Evolutionary conservation across 1,140 invertebrate genomes (phyloP), one percentile per base, ranked within the genome.

Genomic region (Holotrichia oblita): DNA sequence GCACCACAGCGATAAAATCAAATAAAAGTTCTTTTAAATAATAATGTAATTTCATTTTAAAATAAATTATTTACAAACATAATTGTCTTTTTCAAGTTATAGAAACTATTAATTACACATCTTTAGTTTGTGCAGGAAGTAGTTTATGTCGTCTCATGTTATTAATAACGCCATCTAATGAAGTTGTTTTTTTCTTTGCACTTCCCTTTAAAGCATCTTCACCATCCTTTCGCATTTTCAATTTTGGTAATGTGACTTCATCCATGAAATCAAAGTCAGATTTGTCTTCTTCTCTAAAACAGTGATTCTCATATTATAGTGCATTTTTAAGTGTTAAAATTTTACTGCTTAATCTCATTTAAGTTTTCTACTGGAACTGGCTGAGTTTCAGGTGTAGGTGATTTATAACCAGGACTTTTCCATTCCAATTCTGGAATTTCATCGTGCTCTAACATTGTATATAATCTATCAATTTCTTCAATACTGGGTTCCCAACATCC

Each of bases 181-280:
- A 93, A 0, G 93, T 93, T 0, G 92, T 93, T 86, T 93, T 93
- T 85, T 94, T 94, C 83, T 94, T 94, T 0, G 93, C 92, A 81
- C 92, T 93, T 6, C 92, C 92, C 81, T 93, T 90, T 14, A 92
- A 88, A 6, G 91, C 91, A 76, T 90, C 91, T 79, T 90, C 90
- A 0, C 91, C 91, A 79, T 91, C 90, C 81, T 91, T 89, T 41
- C 90, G 81, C 7, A 93, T 91, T 77, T 91, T 90, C 59, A 93
- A 83, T 79, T 90, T 88, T 22, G 92, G 89, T 1, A 91, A 92
- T 69, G 89, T 90, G 83, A 92, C 91, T 86, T 94, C 93, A 80
- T 94, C 93, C 91, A 93, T 92, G 77, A 94, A 94, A 86, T 94
- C 93, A 85, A 93, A 94, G 83, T 93, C 91, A 0, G 92, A 91